Evolutionary conservation across 2,888 invertebrate species (phyloP).

Genomic region (Epicampocera succincta): DNA sequence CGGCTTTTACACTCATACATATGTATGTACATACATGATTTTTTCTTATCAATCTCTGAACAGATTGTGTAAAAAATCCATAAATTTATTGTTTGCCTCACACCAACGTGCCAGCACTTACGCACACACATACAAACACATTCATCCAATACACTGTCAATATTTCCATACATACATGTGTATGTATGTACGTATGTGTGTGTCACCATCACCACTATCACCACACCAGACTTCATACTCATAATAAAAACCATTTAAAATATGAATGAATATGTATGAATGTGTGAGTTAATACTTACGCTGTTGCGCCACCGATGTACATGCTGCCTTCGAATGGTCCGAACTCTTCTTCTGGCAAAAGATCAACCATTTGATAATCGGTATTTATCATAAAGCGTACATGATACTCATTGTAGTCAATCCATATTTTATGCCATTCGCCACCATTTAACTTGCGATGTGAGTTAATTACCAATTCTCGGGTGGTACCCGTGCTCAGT

Average conservation of each 20-base stretch:
- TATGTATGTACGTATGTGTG: too few relatives aligned
- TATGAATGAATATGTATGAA: slow-evolving; percentile 8
- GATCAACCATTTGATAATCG: slow-evolving; percentile 92
- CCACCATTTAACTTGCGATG: slow-evolving; percentile 92
- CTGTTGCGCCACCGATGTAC: slow-evolving; percentile 96
- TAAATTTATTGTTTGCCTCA: slow-evolving; percentile 18
- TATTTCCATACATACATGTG: neutral
- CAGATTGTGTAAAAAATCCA: slow-evolving; percentile 20
- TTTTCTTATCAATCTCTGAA: slow-evolving; percentile 22
- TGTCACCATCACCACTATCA: too few relatives aligned
- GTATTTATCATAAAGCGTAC: slow-evolving; percentile 96
- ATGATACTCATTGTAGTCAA: slow-evolving; percentile 96
- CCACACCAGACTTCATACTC: neutral
- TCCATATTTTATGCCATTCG: slow-evolving; percentile 98
- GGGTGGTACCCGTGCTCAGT: slow-evolving; percentile 90
- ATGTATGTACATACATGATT: too few relatives aligned
- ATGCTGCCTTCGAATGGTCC: slow-evolving; percentile 96
- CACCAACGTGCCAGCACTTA: neutral
- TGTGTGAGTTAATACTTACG: slow-evolving; percentile 84
- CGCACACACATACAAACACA: neutral
- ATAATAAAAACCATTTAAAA: slow-evolving; percentile 1
- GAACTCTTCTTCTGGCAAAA: slow-evolving; percentile 92
- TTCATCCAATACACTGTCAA: slow-evolving; percentile 7
- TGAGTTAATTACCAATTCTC: slow-evolving; percentile 91
- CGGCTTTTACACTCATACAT: too few relatives aligned